These are phyloP conservation scores for Lindbergichthys nudifrons DNA, from an alignment of 2,797 vertebrate species.

Conservation along the genomic window DNA sequence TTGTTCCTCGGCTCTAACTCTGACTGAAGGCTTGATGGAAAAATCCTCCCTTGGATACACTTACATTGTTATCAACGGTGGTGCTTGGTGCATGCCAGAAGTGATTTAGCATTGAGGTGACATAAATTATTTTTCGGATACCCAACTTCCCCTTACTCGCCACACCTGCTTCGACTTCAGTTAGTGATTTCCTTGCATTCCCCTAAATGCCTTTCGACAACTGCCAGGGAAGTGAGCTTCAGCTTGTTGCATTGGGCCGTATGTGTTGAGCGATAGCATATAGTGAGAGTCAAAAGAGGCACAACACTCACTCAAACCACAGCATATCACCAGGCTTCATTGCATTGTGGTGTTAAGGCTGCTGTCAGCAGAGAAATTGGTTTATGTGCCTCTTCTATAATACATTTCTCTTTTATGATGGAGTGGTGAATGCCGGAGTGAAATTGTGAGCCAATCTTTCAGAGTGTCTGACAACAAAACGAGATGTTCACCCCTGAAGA, in stretches of 20 bases:
- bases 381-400: constrained; percentile 64
- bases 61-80: constrained; percentile 48
- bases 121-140: constrained; percentile 37
- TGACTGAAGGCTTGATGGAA: constrained; percentile 57
- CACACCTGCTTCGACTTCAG: constrained; percentile 42
- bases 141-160: constrained; percentile 34
- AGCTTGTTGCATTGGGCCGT: constrained; percentile 10
- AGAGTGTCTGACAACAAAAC: constrained; percentile 53
- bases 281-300: constrained; percentile 48
- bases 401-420: constrained; percentile 68
- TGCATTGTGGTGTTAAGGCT: constrained; percentile 65
- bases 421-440: constrained; percentile 57
- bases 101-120: constrained; percentile 49
- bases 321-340: constrained; percentile 40
- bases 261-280: constrained; percentile 3
- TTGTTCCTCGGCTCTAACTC: constrained; percentile 43
- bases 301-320: constrained; percentile 41
- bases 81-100: constrained; percentile 44
- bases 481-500: constrained; percentile 56
- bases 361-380: constrained; percentile 62
- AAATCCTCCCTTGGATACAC: constrained; percentile 56
- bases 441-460: constrained; percentile 62
- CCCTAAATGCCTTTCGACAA: constrained; percentile 51
- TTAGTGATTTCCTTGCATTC: constrained; percentile 33
- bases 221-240: constrained; percentile 22